Evolutionary conservation across 2,797 vertebrate species (phyloP).

Genomic region (Periophthalmus magnuspinnatus): DNA sequence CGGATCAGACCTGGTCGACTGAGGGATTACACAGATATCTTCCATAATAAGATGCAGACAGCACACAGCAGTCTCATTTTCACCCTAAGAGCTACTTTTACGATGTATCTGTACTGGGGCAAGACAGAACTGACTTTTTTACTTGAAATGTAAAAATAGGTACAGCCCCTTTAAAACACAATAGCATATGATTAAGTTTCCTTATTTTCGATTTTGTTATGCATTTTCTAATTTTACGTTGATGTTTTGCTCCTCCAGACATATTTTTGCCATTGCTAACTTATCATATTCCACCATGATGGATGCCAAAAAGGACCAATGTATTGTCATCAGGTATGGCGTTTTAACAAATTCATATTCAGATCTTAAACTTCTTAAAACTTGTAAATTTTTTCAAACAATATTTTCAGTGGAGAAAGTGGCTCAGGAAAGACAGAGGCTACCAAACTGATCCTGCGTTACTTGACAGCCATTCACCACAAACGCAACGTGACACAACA

Average conservation of each 20-base stretch:
- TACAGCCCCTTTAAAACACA: too few relatives aligned
- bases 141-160: neutral
- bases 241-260: constrained; percentile 76
- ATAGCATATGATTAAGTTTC: neutral
- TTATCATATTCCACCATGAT: constrained; percentile 92
- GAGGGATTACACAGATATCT: too few relatives aligned
- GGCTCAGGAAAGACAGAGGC: constrained; percentile 96
- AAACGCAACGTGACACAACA: constrained; percentile 85
- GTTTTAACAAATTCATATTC: neutral
- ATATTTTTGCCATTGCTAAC: constrained; percentile 95
- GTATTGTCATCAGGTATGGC: constrained; percentile 94
- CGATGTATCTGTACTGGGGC: too few relatives aligned
- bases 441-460: constrained; percentile 92
- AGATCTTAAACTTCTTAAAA: neutral
- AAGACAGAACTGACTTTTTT: too few relatives aligned
- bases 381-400: constrained; percentile 2
- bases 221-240: neutral
- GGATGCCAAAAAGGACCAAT: constrained; percentile 98
- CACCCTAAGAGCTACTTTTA: too few relatives aligned
- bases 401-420: constrained; percentile 86
- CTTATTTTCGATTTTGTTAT: neutral
- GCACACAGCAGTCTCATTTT: too few relatives aligned
- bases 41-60: too few relatives aligned
- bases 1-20: too few relatives aligned
- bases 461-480: constrained; percentile 91